Conservation (phyloP, 2,888 invertebrate genomes). For the Heterodera filipjevi region DNA sequence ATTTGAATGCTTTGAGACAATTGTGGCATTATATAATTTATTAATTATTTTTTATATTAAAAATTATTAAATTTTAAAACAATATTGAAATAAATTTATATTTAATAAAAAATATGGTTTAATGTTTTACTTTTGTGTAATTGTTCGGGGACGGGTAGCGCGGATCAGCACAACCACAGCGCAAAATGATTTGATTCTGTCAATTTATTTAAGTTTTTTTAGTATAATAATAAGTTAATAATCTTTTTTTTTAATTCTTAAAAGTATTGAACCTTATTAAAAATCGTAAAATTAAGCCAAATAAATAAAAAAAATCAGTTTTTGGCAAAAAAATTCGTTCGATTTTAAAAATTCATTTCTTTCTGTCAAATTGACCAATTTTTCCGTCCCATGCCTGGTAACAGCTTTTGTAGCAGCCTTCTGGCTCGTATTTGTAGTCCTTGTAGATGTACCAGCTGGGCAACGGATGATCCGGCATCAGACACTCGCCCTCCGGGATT, state of each 20-base stretch:
- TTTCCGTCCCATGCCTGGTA: constrained; percentile 47
- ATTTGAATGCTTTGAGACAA: too few species aligned
- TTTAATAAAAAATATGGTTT: neutral
- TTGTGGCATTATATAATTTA: too few species aligned
- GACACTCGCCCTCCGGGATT: constrained; percentile 49
- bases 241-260: too few species aligned
- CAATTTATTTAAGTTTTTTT: neutral
- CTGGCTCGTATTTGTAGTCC: constrained; percentile 62
- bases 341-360: constrained; percentile 1
- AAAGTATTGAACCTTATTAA: too few species aligned
- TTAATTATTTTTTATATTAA: too few species aligned
- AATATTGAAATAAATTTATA: neutral
- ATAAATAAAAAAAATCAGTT: too few species aligned
- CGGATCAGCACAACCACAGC: constrained; percentile 62
- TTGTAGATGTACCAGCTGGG: constrained; percentile 56
- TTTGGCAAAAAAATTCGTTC: too few species aligned
- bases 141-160: constrained; percentile 55
- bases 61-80: too few species aligned
- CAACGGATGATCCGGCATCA: constrained; percentile 40
- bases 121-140: constrained; percentile 37
- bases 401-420: constrained; percentile 63
- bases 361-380: neutral
- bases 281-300: too few species aligned
- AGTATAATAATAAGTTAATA: too few species aligned
- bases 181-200: constrained; percentile 48